Percentiles rank a stretch among this genome's conserved stretches.
phyloP scores from a whole-genome alignment of 2,888 invertebrate species.

The Eupithecia dodoneata region DNA sequence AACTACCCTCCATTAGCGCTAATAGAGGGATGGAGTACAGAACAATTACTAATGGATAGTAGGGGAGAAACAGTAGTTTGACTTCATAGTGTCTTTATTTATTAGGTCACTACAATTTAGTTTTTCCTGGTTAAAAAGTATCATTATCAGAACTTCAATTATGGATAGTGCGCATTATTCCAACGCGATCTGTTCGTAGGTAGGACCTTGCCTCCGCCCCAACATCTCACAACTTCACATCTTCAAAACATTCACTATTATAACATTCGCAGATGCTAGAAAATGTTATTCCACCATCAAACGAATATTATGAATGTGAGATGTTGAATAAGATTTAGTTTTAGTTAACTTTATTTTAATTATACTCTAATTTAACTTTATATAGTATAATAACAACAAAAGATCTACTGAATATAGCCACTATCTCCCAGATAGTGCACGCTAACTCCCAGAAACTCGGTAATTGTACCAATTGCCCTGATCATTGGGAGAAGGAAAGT shows the following conservation, averaged over 20 bases:
- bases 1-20: slow-evolving; percentile 31
- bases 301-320: too few species aligned
- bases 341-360: too few species aligned
- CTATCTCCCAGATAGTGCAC: slow-evolving; percentile 10
- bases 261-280: too few species aligned
- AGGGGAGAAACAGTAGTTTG: neutral
- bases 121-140: too few species aligned
- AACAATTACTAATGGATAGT: slow-evolving; percentile 12
- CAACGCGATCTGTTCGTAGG: too few species aligned
- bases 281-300: too few species aligned
- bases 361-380: neutral
- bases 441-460: slow-evolving; percentile 37
- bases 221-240: too few species aligned
- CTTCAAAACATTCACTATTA: too few species aligned
- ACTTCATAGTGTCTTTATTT: neutral
- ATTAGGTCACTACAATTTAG: neutral
- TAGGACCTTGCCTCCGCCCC: neutral
- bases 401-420: slow-evolving; percentile 7
- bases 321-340: neutral
- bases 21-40: slow-evolving; percentile 23
- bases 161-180: too few species aligned
- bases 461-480: slow-evolving; percentile 46
- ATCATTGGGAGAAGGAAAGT: slow-evolving; percentile 43
- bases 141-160: too few species aligned
- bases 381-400: neutral